A percentile compares a stretch with the other conserved stretches of the same genome.
These are phyloP conservation scores for Tragelaphus imberbis DNA, from an alignment of 2,113 vertebrate species.

Conservation along the genomic window DNA sequence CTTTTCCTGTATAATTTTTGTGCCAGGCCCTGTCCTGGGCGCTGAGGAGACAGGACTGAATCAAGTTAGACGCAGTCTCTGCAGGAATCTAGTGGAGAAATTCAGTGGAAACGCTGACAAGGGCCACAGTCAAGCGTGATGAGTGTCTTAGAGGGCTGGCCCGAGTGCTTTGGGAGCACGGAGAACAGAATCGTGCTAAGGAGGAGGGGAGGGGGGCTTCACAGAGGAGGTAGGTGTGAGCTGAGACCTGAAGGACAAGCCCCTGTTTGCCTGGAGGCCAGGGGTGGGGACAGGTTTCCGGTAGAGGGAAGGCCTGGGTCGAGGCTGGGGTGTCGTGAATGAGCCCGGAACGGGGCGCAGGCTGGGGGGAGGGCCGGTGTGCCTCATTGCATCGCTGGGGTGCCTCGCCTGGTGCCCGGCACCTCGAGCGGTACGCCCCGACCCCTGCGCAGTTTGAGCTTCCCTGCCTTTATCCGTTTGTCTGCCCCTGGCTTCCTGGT, in stretches of 20 bases:
- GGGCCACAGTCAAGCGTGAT: background rate
- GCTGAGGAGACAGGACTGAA: background rate
- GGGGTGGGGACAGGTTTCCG: background rate
- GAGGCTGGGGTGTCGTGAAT: background rate
- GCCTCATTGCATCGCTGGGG: accelerated
- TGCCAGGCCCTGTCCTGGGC: background rate
- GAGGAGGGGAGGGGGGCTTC: background rate
- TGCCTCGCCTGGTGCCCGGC: background rate
- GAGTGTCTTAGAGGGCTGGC: background rate
- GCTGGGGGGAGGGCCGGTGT: background rate
- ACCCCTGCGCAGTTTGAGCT: too few species aligned
- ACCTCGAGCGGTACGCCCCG: background rate
- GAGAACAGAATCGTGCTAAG: background rate
- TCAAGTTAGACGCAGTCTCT: background rate
- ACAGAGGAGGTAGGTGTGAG: background rate
- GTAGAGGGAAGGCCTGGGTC: background rate
- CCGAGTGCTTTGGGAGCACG: background rate
- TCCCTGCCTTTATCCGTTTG: accelerated
- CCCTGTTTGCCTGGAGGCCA: background rate
- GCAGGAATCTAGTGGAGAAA: background rate
- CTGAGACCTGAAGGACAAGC: background rate
- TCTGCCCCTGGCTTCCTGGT: background rate
- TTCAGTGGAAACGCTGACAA: background rate
- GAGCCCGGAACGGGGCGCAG: accelerated
- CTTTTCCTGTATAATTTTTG: background rate